Base-by-base conservation (phyloP, 1,140 invertebrate genomes). In the Bombus vancouverensis region DNA sequence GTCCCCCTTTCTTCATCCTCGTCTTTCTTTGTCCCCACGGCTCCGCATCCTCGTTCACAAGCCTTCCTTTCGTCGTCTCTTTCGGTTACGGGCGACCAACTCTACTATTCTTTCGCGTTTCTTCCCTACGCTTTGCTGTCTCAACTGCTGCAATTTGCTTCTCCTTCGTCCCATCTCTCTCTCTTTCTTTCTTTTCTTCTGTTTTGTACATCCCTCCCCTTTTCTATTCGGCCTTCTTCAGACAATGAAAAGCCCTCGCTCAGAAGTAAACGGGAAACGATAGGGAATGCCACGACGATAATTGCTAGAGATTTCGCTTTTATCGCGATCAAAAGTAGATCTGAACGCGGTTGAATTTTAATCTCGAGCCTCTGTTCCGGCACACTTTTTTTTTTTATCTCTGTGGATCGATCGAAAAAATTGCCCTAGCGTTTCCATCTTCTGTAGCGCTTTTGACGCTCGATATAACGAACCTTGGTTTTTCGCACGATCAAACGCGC, bases 281-380 rank as follows among this genome's bases (percentile, higher is more conserved):
- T 89, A 75, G 89, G 74, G 78, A 84, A 89, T 87, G 75, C 89
- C 78, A 83, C 85, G 68, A 80, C 77, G 85, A 87, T 90, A 90
- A 90, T 90, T 90, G 85, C 83, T 80, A 53, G 73, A 85, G 78
- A 85, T 89, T 89, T 87, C 65, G 85, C 88, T 74, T 89, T 83
- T 73, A 81, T 79, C 78, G 85, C 73, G 71, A 77, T 71, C 65
- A 78, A 44, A 74, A 68, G 76, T 39, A 59, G 71, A 81, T 83
- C 77, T 47, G 81, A 59, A 66, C 37, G 85, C 81, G 88, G 78
- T 83, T 90, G 89, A 87, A 87, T 90, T 90, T 90, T 90, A 90
- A 90, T 89, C 78, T 81, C 78, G 34, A 62, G 72, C 28, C 42
- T 68, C 85, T 83, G 28, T 39, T 68, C 47, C 39, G 28, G 15